These are phyloP conservation scores for Phalacrocorax aristotelis DNA, from an alignment of 2,113 vertebrate genomes.

Conservation along the genomic window DNA sequence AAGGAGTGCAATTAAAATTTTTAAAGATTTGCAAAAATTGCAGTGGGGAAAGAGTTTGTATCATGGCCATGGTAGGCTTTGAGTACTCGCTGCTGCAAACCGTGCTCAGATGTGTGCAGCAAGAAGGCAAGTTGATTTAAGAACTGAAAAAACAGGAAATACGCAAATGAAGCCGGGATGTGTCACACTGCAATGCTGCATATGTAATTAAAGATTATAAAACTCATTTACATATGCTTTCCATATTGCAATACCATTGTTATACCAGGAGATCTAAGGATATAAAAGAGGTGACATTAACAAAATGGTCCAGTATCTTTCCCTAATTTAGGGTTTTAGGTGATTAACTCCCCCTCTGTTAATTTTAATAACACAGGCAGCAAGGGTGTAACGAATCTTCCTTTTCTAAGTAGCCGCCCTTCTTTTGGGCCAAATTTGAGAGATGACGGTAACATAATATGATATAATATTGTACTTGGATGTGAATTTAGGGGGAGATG, in stretches of 20 bases:
- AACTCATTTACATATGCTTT: not conserved
- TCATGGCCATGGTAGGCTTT: fast-evolving
- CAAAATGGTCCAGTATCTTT: not conserved
- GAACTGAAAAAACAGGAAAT: not conserved
- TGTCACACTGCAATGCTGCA: not conserved
- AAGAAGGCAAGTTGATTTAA: not conserved
- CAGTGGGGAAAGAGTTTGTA: too few species aligned
- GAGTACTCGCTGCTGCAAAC: not conserved
- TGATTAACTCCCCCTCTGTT: not conserved
- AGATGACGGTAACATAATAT: not conserved
- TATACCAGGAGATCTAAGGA: not conserved
- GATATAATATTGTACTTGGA: not conserved
- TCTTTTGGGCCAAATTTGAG: not conserved
- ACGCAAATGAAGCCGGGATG: not conserved
- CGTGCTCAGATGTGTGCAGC: fast-evolving
- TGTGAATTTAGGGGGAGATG: not conserved
- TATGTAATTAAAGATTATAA: not conserved
- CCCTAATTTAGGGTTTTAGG: not conserved
- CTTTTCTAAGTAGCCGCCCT: not conserved
- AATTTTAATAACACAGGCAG: not conserved
- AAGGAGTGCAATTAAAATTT: too few species aligned
- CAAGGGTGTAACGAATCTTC: not conserved
- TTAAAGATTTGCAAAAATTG: not conserved
- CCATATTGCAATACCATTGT: not conserved
- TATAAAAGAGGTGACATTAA: not conserved